Evolutionary conservation across 2,113 vertebrate genomes (phyloP).

Genomic region (Anolis carolinensis): DNA sequence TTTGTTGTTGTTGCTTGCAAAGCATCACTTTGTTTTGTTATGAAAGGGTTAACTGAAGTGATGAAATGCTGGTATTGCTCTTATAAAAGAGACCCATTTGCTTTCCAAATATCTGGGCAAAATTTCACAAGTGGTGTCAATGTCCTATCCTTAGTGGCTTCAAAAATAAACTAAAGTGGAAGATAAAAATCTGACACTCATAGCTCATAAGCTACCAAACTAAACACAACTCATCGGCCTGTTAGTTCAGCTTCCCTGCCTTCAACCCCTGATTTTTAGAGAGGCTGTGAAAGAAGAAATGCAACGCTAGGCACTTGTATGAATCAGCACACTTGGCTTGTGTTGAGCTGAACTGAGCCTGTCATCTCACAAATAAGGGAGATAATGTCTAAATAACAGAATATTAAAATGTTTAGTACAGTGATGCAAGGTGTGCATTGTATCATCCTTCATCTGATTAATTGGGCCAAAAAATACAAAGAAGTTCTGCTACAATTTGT

Average conservation of each 20-base stretch:
- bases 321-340: neutral
- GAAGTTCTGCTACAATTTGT: too few relatives aligned
- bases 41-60: slow-evolving; percentile 19
- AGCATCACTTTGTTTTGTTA: slow-evolving; percentile 15
- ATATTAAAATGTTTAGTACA: neutral
- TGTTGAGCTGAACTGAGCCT: neutral
- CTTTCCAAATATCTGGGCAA: slow-evolving; percentile 4
- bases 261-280: neutral
- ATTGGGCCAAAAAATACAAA: too few relatives aligned
- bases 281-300: neutral
- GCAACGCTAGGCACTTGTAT: too few relatives aligned
- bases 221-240: neutral
- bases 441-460: neutral
- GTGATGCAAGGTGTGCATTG: neutral
- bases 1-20: slow-evolving; percentile 2
- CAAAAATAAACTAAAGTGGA: neutral
- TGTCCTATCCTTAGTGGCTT: neutral
- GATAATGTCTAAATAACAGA: neutral
- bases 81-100: slow-evolving; percentile 43
- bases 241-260: neutral
- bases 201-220: neutral
- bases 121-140: neutral
- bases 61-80: neutral
- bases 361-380: too few relatives aligned
- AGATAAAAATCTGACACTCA: neutral